These are phyloP conservation scores for Antennarius maculatus DNA, from an alignment of 2,797 vertebrate genomes.

Conservation along the genomic window DNA sequence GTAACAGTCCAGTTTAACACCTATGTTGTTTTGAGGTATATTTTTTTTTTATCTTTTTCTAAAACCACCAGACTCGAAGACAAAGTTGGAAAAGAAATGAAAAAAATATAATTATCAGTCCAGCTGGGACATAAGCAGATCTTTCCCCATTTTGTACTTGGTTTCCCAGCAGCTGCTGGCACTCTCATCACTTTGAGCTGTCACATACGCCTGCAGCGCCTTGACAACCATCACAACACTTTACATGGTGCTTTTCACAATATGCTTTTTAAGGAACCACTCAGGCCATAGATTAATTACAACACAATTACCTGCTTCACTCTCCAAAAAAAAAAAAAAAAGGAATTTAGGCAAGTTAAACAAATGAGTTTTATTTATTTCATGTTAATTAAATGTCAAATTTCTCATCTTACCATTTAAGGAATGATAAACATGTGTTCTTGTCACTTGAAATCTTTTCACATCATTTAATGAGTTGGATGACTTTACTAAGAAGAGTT, in stretches of 20 bases:
- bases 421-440: no score
- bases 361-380: no score
- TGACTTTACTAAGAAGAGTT: no score
- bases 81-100: conserved; percentile 36
- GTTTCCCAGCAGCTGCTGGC: conserved; percentile 30
- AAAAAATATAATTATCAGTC: conserved; percentile 41
- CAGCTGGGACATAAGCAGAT: no score
- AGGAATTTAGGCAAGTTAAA: no score
- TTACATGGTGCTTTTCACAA: conserved; percentile 62
- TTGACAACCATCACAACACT: conserved; percentile 69
- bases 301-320: conserved; percentile 46
- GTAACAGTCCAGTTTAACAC: conserved; percentile 66
- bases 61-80: conserved; percentile 18
- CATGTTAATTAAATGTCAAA: no score
- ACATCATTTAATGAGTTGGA: no score
- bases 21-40: conserved; percentile 34
- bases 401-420: no score
- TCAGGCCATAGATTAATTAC: conserved; percentile 54
- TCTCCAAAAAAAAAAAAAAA: no score
- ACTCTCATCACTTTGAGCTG: conserved; percentile 46
- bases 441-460: no score
- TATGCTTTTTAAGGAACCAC: conserved; percentile 39
- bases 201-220: conserved; percentile 6
- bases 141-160: background rate
- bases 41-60: conserved; percentile 20